Conservation (phyloP, 2,797 vertebrate species). For the Cirrhinus mrigala region DNA sequence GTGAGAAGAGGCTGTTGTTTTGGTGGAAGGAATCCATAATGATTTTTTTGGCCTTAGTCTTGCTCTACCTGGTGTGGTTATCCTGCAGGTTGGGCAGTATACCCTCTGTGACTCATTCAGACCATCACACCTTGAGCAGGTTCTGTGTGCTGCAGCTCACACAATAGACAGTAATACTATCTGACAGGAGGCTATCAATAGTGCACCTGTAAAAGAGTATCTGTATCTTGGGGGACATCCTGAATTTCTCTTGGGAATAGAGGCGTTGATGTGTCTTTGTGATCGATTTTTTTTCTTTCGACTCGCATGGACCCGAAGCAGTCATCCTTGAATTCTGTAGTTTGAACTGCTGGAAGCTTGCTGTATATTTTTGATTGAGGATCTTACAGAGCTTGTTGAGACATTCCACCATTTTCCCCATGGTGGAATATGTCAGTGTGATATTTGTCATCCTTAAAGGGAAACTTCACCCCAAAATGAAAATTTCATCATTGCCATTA, state of each 20-base stretch:
- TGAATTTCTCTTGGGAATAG: not conserved
- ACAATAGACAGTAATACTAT: slow-evolving; percentile 14
- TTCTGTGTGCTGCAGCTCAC: slow-evolving; percentile 21
- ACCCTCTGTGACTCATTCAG: slow-evolving; percentile 10
- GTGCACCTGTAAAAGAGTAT: slow-evolving; percentile 27
- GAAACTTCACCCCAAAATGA: not conserved
- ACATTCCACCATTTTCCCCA: not conserved
- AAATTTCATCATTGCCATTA: not conserved
- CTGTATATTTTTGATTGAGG: slow-evolving; percentile 6
- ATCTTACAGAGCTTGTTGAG: not conserved
- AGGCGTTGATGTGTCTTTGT: slow-evolving; percentile 6
- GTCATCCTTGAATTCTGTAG: not conserved
- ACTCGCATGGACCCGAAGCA: not conserved
- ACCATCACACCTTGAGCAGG: not conserved
- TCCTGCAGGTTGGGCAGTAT: slow-evolving; percentile 30
- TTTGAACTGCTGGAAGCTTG: not conserved
- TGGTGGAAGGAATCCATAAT: slow-evolving; percentile 19
- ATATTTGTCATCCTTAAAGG: not conserved
- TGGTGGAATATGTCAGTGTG: slow-evolving; percentile 6
- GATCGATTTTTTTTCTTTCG: slow-evolving; percentile 8
- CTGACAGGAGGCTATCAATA: slow-evolving; percentile 41
- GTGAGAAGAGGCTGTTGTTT: slow-evolving; percentile 17
- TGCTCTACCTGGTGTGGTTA: slow-evolving; percentile 6
- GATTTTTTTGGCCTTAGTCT: slow-evolving; percentile 34
- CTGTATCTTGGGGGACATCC: not conserved